Evolutionary conservation across 1,140 invertebrate genomes (phyloP), one percentile per base, ranked within the genome.

Genomic region (Drosophila pseudoananassae): DNA sequence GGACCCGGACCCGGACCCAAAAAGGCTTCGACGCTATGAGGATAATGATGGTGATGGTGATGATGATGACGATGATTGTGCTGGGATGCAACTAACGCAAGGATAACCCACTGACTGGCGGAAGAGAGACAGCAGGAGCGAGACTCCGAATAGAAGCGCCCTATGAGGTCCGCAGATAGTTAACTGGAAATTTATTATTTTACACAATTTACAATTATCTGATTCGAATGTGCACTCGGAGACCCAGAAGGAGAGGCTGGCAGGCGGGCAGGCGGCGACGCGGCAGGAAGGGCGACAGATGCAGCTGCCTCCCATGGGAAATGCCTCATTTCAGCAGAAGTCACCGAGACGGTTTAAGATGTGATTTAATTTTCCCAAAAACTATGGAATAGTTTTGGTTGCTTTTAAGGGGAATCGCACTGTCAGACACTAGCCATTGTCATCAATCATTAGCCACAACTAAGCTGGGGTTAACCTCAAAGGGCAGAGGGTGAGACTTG

Each of bases 181-280:
- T 88, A 88, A 88, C 83, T 88, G 70, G 72, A 88, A 88, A 88
- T 88, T 88, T 88, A 88, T 88, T 88, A 88, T 88, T 88, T 88
- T 88, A 88, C 83, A 88, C 78, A 88, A 88, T 88, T 88, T 88
- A 88, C 83, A 88, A 88, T 88, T 88, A 88, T 88, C 83, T 88
- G 83, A 88, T 88, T 88, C 83, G 77, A 88, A 88, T 89, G 83
- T 83, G 79, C 81, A 80, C 43, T 76, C 73, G 36, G 38, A 46
- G 52, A 63, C 51, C 7, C 20, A 49, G 25, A 47, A 29, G n/a
- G 8, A 27, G 9, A 12, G 25, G 23, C 23, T n/a, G n/a, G n/a
- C n/a, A n/a, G 23, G 23, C 23, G 25, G n/a, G 23, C 15, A 33
- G 40, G 33, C 12, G 36, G n/a, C 36, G 36, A 15, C 31, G 9